phyloP scores from a whole-genome alignment of 2,888 invertebrate genomes.

The Aleiodes leptofemur region DNA sequence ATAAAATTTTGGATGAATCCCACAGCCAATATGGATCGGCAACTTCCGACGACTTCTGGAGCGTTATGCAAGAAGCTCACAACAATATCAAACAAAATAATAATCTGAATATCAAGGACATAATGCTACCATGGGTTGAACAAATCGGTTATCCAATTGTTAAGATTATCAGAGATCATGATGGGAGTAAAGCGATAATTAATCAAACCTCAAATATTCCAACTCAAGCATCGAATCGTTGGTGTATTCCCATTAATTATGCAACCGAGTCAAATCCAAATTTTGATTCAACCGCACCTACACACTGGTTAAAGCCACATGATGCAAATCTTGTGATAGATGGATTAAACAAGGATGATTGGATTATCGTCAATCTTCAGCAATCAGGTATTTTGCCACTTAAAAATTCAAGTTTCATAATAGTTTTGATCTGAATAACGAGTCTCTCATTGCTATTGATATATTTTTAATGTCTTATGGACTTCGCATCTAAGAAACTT shows the following conservation, averaged over 20 bases:
- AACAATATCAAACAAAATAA: slow-evolving; percentile 49
- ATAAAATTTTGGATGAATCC: neutral
- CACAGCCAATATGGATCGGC: slow-evolving; percentile 54
- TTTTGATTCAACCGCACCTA: slow-evolving; percentile 50
- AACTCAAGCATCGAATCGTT: slow-evolving; percentile 53
- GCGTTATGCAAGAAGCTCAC: slow-evolving; percentile 55
- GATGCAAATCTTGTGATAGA: slow-evolving; percentile 53
- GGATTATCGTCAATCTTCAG: slow-evolving; percentile 75
- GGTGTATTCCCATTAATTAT: slow-evolving; percentile 69
- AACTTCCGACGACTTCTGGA: slow-evolving; percentile 62
- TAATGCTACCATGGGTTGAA: slow-evolving; percentile 73
- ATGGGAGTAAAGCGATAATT: slow-evolving; percentile 51
- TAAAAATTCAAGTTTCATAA: too few relatives aligned
- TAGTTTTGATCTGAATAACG: too few relatives aligned
- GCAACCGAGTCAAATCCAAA: slow-evolving; percentile 54
- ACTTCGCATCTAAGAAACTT: too few relatives aligned
- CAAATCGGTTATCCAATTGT: slow-evolving; percentile 75
- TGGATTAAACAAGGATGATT: slow-evolving; percentile 62
- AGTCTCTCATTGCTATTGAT: too few relatives aligned
- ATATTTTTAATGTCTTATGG: too few relatives aligned
- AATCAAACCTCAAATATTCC: slow-evolving; percentile 55
- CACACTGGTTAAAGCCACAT: slow-evolving; percentile 54
- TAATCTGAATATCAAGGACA: slow-evolving; percentile 65
- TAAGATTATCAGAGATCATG: slow-evolving; percentile 65
- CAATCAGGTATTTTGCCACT: too few relatives aligned